Percentiles rank a stretch among this genome's conserved stretches.
Evolutionary conservation across 2,888 invertebrate species (phyloP).

Genomic region (Leucophenga montana): DNA sequence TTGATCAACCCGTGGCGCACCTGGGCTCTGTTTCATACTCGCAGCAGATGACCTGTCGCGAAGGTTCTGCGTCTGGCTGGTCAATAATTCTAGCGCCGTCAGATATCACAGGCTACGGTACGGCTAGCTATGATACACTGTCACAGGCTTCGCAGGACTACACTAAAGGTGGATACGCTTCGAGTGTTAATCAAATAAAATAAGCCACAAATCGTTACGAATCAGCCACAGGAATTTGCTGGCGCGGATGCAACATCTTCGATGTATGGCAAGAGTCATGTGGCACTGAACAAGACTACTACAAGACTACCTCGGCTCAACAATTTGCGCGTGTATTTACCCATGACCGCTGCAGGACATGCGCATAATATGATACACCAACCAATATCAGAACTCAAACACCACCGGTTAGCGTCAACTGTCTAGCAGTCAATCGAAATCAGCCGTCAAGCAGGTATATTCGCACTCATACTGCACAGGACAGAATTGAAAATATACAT

Average conservation of each 20-base stretch:
- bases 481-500: constrained; percentile 70
- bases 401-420: constrained; percentile 74
- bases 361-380: constrained; percentile 73
- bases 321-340: constrained; percentile 73
- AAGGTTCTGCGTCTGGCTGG: constrained; percentile 82
- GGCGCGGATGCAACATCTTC: constrained; percentile 84
- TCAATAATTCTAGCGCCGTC: constrained; percentile 81
- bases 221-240: constrained; percentile 75
- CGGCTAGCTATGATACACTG: too few relatives aligned
- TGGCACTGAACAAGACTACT: constrained; percentile 92
- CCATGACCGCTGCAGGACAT: constrained; percentile 73
- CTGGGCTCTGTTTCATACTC: constrained; percentile 66
- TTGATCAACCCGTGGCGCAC: constrained; percentile 82
- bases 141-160: too few relatives aligned
- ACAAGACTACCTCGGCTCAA: constrained; percentile 78
- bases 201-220: constrained; percentile 73
- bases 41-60: constrained; percentile 82
- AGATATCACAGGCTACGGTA: constrained; percentile 78
- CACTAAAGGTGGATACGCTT: constrained; percentile 72
- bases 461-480: constrained; percentile 74
- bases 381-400: constrained; percentile 74
- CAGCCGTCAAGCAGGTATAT: constrained; percentile 72
- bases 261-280: too few relatives aligned
- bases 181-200: constrained; percentile 73
- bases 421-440: constrained; percentile 73